Conservation (phyloP, 2,113 vertebrate genomes). For the Tinamus guttatus region DNA sequence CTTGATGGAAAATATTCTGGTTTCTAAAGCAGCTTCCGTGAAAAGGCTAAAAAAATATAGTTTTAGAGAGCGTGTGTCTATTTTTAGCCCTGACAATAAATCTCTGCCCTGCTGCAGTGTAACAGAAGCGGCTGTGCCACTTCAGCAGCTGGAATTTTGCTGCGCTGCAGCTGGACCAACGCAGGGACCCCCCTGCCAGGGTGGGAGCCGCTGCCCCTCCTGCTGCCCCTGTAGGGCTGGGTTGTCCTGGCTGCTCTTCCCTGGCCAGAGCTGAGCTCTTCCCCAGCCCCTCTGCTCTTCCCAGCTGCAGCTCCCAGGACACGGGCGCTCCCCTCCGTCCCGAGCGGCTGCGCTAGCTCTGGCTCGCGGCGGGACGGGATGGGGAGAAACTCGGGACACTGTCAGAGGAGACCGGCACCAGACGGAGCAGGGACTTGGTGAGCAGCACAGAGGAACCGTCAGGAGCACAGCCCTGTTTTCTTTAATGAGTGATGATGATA, state of each 20-base stretch:
- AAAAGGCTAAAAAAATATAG: background rate
- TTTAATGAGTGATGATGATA: background rate
- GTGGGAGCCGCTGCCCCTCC: background rate
- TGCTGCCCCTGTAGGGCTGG: background rate
- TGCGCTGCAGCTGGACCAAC: fast-evolving
- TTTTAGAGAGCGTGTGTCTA: background rate
- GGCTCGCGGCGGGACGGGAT: background rate
- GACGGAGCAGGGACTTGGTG: background rate
- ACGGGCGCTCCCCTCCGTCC: background rate
- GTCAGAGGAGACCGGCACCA: background rate
- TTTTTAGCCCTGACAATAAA: constrained; percentile 29
- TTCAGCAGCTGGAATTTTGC: fast-evolving
- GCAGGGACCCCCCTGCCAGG: background rate
- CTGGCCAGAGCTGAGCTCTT: no score
- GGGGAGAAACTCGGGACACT: no score
- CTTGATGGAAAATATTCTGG: background rate
- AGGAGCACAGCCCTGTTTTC: fast-evolving
- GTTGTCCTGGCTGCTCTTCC: background rate
- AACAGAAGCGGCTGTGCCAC: background rate
- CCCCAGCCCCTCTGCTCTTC: no score
- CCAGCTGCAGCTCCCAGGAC: background rate
- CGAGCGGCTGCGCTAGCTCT: background rate
- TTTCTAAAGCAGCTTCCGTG: background rate
- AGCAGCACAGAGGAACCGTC: background rate
- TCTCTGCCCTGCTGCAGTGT: background rate